Percentiles rank a stretch among this genome's conserved stretches.
Evolutionary conservation across 2,113 vertebrate genomes (phyloP).

Genomic region (Microtus ochrogaster): DNA sequence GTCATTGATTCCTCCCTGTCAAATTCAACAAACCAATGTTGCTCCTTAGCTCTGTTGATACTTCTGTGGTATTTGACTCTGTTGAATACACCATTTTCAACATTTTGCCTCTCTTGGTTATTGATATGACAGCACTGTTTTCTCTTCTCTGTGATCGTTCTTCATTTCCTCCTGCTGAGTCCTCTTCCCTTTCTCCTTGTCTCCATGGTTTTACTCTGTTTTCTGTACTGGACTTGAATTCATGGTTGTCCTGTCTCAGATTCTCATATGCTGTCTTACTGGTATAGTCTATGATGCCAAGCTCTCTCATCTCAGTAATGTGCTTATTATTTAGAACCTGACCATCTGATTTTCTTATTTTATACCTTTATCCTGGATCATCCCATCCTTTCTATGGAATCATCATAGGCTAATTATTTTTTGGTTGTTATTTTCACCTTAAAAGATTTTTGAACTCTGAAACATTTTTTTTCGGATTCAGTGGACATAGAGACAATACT

Average conservation of each 20-base stretch:
- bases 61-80: constrained; percentile 24
- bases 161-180: not conserved
- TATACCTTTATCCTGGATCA: not conserved
- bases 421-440: not conserved
- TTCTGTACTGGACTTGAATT: not conserved
- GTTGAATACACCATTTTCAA: constrained; percentile 48
- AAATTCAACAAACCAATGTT: constrained; percentile 28
- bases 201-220: not conserved
- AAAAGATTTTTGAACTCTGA: constrained; percentile 49
- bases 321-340: constrained; percentile 2
- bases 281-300: not conserved
- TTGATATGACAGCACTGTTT: not conserved
- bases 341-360: not conserved
- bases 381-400: not conserved
- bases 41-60: constrained; percentile 5
- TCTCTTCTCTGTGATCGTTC: not conserved
- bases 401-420: not conserved
- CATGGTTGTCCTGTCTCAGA: not conserved
- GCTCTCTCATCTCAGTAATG: not conserved
- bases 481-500: not conserved
- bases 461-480: constrained; percentile 25
- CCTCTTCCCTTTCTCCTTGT: not conserved
- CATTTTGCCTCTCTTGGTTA: constrained; percentile 19
- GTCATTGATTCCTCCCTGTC: constrained; percentile 26
- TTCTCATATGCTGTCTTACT: not conserved